Evolutionary conservation across 2,888 invertebrate species (phyloP).

Genomic region (Andrena flavipes): DNA sequence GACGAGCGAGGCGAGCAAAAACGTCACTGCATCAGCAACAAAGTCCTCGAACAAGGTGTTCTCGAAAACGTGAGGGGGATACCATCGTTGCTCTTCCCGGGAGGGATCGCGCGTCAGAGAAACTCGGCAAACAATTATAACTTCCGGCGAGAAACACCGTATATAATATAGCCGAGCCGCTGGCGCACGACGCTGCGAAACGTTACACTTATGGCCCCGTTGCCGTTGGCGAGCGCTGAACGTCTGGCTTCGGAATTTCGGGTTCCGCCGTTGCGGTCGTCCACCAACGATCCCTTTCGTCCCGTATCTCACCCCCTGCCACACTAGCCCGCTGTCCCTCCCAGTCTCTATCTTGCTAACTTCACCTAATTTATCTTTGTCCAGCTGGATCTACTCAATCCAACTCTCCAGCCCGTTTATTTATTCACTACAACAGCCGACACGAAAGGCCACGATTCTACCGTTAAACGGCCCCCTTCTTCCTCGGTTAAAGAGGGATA

Average conservation of each 20-base stretch:
- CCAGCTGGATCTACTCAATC: conserved; percentile 44
- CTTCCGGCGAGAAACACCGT: conserved; percentile 71
- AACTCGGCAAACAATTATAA: conserved; percentile 80
- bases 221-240: conserved; percentile 67
- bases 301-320: conserved; percentile 6
- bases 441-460: conserved; percentile 5
- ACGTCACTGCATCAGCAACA: conserved; percentile 27
- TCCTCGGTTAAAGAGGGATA: background rate
- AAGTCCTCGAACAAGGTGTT: conserved; percentile 44
- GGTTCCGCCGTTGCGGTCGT: conserved; percentile 62
- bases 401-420: conserved; percentile 36
- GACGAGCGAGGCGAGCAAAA: conserved; percentile 15
- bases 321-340: conserved; percentile 17
- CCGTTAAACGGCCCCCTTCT: background rate
- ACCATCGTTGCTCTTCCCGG: conserved; percentile 35
- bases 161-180: conserved; percentile 49
- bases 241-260: conserved; percentile 62
- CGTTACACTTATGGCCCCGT: conserved; percentile 76
- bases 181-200: conserved; percentile 65
- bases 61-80: conserved; percentile 40
- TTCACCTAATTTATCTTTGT: conserved; percentile 58
- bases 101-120: conserved; percentile 68
- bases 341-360: conserved; percentile 51
- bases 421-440: conserved; percentile 25
- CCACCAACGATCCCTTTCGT: conserved; percentile 45